A percentile compares a stretch with the other conserved stretches of the same genome.
Conservation (phyloP, 2,113 vertebrate genomes). For the Choloepus hoffmanni region DNA sequence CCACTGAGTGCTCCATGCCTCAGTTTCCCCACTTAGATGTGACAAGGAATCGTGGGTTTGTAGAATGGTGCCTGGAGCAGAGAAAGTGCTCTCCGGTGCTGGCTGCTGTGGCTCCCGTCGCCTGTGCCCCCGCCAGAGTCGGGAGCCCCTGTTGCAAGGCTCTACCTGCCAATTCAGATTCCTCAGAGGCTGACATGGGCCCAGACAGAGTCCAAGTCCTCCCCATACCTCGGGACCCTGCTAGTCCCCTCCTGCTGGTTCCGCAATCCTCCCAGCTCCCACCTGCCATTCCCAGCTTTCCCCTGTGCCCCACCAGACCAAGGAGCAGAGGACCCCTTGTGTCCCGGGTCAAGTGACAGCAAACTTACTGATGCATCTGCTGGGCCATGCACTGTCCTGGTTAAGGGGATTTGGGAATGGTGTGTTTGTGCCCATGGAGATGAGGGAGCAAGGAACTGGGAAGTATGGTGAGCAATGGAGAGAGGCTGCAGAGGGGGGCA, state of each 20-base stretch:
- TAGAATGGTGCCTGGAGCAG: not conserved
- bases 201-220: not conserved
- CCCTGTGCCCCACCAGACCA: not conserved
- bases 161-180: not conserved
- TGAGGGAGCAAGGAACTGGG: not conserved
- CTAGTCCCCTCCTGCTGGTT: not conserved
- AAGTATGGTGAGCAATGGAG: not conserved
- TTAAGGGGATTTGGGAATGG: not conserved
- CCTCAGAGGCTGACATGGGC: not conserved
- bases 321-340: no score
- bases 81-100: not conserved
- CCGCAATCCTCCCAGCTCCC: not conserved
- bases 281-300: not conserved
- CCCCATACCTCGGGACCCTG: not conserved
- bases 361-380: not conserved
- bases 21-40: not conserved
- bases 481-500: not conserved
- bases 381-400: not conserved
- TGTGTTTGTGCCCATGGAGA: not conserved
- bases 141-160: not conserved
- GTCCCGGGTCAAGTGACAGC: not conserved
- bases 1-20: not conserved
- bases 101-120: not conserved
- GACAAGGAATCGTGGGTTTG: not conserved
- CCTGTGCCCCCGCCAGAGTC: accelerated